Conservation (phyloP, 2,113 vertebrate species). For the Sphyrna mokarran region DNA sequence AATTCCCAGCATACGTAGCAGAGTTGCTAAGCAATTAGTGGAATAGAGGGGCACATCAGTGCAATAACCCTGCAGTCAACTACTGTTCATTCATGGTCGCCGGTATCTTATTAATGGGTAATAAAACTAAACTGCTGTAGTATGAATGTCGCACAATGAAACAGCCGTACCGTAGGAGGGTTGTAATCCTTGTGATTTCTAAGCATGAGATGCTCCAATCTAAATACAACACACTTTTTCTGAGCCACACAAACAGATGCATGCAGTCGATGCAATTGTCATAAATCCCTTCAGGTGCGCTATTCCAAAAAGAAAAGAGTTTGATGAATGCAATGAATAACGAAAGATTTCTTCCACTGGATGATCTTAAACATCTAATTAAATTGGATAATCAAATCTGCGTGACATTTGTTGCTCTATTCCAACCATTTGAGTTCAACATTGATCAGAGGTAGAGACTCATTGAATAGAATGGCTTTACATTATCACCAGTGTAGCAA, state of each 20-base stretch:
- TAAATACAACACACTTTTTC: neutral
- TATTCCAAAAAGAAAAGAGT: neutral
- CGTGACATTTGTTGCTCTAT: neutral
- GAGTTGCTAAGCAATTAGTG: slow-evolving; percentile 12
- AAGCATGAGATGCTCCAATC: neutral
- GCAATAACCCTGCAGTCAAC: neutral
- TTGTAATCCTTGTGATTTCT: neutral
- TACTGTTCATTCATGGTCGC: neutral
- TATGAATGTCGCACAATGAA: neutral
- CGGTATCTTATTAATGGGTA: slow-evolving; percentile 1
- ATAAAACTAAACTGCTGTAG: slow-evolving; percentile 5
- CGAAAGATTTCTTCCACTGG: neutral
- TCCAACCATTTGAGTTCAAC: neutral
- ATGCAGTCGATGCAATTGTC: neutral
- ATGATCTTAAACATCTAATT: neutral
- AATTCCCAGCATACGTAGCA: slow-evolving; percentile 12
- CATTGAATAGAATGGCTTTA: neutral
- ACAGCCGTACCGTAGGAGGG: neutral
- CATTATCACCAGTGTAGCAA: neutral
- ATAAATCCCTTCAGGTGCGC: neutral
- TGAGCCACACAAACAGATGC: neutral
- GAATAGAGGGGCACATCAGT: neutral
- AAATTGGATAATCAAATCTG: neutral
- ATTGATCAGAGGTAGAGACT: neutral
- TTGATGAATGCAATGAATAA: neutral